Conservation (phyloP, 2,113 vertebrate genomes). For the Micronycteris hirsuta region DNA sequence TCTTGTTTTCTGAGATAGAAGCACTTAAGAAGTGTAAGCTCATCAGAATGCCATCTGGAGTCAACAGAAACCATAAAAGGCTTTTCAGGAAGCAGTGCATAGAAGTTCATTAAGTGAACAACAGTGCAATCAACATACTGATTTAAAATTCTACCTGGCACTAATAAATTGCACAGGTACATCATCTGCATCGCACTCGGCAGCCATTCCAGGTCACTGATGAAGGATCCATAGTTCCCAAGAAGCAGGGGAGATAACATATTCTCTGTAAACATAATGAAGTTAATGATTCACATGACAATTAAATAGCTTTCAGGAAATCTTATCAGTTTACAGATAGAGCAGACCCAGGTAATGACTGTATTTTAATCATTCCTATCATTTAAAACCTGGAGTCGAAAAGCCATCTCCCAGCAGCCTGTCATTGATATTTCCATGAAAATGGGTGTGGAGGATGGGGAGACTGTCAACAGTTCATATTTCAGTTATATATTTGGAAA, state of each 20-base stretch:
- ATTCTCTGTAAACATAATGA: constrained; percentile 52
- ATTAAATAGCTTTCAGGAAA: constrained; percentile 63
- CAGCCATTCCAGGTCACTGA: background rate
- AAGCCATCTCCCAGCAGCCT: background rate
- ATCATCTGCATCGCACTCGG: background rate
- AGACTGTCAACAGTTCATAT: constrained; percentile 36
- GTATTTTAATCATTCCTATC: constrained; percentile 55
- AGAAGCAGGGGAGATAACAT: constrained; percentile 37
- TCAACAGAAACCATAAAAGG: constrained; percentile 76
- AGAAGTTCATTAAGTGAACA: constrained; percentile 69
- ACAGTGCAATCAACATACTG: background rate
- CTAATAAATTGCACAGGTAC: background rate
- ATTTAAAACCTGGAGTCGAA: constrained; percentile 11
- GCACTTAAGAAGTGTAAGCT: constrained; percentile 82
- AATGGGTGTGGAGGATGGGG: background rate
- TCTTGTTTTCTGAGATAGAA: constrained; percentile 85
- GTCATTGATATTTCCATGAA: constrained; percentile 43
- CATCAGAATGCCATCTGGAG: constrained; percentile 80
- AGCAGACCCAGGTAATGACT: constrained; percentile 48
- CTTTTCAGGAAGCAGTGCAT: constrained; percentile 64
- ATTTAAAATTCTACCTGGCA: background rate
- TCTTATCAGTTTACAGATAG: constrained; percentile 65
- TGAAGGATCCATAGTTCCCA: background rate
- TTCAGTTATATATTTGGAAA: constrained; percentile 46
- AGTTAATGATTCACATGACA: constrained; percentile 49